Evolutionary conservation across 2,888 invertebrate genomes (phyloP), one percentile per base, ranked within the genome.

Genomic region (Alviniconcha strummeri): DNA sequence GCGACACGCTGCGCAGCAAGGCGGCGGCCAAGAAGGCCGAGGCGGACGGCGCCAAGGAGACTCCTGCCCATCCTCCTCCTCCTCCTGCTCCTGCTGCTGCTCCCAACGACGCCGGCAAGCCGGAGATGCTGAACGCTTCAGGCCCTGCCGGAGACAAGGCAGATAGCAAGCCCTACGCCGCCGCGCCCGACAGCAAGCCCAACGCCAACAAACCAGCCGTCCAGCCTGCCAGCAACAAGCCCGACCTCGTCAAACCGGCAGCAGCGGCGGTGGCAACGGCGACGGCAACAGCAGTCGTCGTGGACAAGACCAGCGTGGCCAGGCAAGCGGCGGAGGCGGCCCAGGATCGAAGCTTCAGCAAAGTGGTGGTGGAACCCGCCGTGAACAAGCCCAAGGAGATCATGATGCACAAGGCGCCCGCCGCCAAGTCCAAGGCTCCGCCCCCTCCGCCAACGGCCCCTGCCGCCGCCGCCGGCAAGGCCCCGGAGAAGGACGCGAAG

Each of bases 1-100:
- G 89, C 19, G 85, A 85, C 60, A 84, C 84, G 3, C 74, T 85
- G 11, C 85, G 77, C 54, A 84, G 77, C 69, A 74, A 80, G 17
- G 67, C 72, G 36, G 72, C 75, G 55, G 60, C 36, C 75, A 69
- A 77, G 13, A 77, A 80, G 6, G 75, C 77, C 19, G 83, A 84
- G 52, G 82, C 79, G 57, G 80, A 67, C 19, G 78, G n/a, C 13
- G 19, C 64, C 54, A 36, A 5, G n/a, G 7, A 69, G 11, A 36
- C 54, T 13, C n/a, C 80, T 75, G 56, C 19, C 36, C 17, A 4
- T 8, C 19, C 17, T 64, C 3, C 19, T 2, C 7, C 64, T 36
- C 2, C 11, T 19, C 9, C 19, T 11, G 79, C 36, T 15, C 56
- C 36, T 36, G 36, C 36, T 36, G 36, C 36, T 36, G 36, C 36